Conservation (phyloP, 2,797 vertebrate species). For the Onychomys arenicola region DNA sequence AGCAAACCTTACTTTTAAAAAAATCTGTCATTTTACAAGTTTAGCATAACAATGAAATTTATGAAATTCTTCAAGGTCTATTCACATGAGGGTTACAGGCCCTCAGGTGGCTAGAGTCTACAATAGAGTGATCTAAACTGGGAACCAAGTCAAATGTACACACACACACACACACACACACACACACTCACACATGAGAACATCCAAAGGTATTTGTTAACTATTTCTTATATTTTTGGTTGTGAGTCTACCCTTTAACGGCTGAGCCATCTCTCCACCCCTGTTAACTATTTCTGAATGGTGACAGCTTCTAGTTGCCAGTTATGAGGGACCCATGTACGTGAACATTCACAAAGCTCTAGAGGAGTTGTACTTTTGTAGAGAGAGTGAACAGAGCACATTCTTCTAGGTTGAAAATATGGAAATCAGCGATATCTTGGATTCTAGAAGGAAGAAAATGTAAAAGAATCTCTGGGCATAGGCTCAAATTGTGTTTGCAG, state of each 20-base stretch:
- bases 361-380: background rate
- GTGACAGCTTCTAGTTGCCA: background rate
- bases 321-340: fast-evolving
- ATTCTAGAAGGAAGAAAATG: background rate
- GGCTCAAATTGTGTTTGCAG: background rate
- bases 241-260: too few relatives aligned
- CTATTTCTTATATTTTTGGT: background rate
- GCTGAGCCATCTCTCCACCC: too few relatives aligned
- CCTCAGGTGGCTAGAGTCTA: background rate
- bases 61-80: background rate
- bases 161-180: background rate
- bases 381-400: background rate
- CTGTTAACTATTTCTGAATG: background rate
- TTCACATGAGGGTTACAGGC: background rate
- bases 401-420: background rate
- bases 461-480: background rate
- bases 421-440: background rate
- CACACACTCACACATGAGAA: background rate
- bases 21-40: background rate
- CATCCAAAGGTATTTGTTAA: background rate
- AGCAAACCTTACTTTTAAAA: background rate
- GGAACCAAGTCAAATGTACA: background rate
- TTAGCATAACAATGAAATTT: background rate
- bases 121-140: background rate
- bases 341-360: background rate